These are phyloP conservation scores for Styela clava DNA, from an alignment of 23 tunicate species.

Conservation along the genomic window DNA sequence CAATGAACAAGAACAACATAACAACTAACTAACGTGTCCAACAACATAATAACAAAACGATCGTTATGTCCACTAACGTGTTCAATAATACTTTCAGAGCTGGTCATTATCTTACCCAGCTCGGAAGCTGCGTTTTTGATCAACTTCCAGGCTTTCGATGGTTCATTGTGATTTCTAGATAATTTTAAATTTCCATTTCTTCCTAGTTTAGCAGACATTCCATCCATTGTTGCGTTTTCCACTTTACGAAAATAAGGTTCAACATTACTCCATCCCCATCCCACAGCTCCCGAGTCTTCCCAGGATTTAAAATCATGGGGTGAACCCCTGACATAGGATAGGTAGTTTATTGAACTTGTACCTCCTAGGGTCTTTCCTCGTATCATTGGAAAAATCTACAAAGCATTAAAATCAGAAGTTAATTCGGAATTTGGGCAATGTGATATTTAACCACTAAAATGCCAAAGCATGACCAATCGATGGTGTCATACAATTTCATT, in stretches of 20 bases:
- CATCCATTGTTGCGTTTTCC: slow-evolving; percentile 21
- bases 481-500: background rate
- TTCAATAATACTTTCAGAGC: too few relatives aligned
- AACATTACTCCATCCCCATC: slow-evolving; percentile 61
- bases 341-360: slow-evolving; percentile 55
- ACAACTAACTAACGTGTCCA: too few relatives aligned
- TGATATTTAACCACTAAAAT: too few relatives aligned
- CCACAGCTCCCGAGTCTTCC: slow-evolving; percentile 62
- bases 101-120: background rate
- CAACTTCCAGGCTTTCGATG: background rate
- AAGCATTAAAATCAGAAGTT: too few relatives aligned
- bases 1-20: too few relatives aligned
- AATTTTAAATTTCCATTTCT: slow-evolving; percentile 10
- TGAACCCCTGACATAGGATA: slow-evolving; percentile 51
- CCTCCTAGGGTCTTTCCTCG: slow-evolving; percentile 80
- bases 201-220: background rate
- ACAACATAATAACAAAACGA: too few relatives aligned
- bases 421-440: too few relatives aligned
- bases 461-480: background rate
- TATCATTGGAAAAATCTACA: slow-evolving; percentile 39
- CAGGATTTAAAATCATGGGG: slow-evolving; percentile 59
- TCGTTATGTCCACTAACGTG: too few relatives aligned
- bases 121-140: background rate
- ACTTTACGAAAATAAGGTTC: slow-evolving; percentile 46
- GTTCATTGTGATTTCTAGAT: background rate